A percentile compares a stretch with the other conserved stretches of the same genome.
Conservation (phyloP, 2,888 invertebrate species). For the Hyposoter dolosus region DNA sequence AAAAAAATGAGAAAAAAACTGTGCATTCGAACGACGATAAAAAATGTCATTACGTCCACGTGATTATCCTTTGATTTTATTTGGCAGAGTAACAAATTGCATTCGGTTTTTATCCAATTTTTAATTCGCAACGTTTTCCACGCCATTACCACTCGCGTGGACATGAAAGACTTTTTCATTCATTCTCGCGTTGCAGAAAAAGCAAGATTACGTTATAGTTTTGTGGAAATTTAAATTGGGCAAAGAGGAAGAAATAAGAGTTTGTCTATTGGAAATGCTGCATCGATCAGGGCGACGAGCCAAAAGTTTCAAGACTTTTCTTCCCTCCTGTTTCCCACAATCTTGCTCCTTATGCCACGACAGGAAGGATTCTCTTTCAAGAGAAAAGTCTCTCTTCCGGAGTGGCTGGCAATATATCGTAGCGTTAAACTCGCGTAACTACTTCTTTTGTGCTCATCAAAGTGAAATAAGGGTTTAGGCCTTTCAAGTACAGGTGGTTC, state of each 20-base stretch:
- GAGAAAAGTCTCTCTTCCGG: conserved; percentile 22
- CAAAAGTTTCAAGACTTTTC: conserved; percentile 18
- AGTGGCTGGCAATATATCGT: neutral
- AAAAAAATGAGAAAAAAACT: neutral
- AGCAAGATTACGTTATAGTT: neutral
- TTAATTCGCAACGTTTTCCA: neutral
- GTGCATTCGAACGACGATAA: neutral
- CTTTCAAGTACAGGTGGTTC: neutral
- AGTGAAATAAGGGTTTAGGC: neutral
- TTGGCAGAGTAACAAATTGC: neutral
- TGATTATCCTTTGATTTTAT: neutral
- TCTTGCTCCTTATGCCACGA: conserved; percentile 7
- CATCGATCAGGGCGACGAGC: conserved; percentile 20
- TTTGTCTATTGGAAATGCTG: conserved; percentile 22
- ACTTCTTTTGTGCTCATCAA: conserved; percentile 5
- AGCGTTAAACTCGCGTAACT: neutral
- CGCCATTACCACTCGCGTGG: neutral
- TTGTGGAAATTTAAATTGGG: conserved; percentile 15
- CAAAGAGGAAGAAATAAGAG: neutral
- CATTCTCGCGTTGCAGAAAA: neutral
- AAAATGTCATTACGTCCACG: neutral
- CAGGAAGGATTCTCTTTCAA: conserved; percentile 4
- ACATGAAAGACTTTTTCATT: neutral
- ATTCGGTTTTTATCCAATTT: neutral
- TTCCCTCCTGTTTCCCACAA: neutral